Percentiles rank a stretch among this genome's conserved stretches.
These are phyloP conservation scores for Protophormia terraenovae DNA, from an alignment of 2,888 invertebrate species.

Conservation along the genomic window DNA sequence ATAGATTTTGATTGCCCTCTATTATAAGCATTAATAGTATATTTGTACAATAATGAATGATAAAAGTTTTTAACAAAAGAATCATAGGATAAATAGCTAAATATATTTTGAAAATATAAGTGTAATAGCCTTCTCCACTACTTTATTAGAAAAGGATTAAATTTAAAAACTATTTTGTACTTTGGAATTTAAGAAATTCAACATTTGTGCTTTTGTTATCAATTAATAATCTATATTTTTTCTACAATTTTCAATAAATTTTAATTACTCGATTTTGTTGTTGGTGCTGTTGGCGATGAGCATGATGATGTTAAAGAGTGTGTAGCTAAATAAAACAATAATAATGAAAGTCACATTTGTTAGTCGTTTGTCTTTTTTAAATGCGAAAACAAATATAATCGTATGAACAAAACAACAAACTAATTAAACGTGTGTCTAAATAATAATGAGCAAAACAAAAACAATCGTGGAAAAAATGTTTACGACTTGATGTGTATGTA, in stretches of 20 bases:
- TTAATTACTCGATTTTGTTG: background rate
- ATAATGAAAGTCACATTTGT: background rate
- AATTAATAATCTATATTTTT: background rate
- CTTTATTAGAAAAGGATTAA: background rate
- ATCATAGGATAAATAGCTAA: background rate
- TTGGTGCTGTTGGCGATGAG: background rate
- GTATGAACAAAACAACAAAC: background rate
- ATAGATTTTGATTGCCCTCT: background rate
- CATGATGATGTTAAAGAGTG: background rate
- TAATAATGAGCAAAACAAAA: slow-evolving; percentile 5
- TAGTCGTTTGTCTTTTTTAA: background rate
- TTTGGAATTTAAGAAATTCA: background rate
- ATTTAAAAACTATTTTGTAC: background rate
- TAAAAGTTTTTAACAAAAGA: background rate
- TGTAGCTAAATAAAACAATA: background rate
- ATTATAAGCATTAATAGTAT: background rate
- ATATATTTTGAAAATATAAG: background rate
- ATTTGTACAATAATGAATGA: background rate
- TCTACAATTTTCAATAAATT: background rate
- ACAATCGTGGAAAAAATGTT: slow-evolving; percentile 30
- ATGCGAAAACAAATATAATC: background rate
- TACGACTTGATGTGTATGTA: background rate
- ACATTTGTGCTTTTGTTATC: background rate
- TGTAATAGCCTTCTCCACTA: background rate
- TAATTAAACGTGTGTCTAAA: background rate